phyloP scores from a whole-genome alignment of 1,140 invertebrate genomes.

The Spodoptera litura region DNA sequence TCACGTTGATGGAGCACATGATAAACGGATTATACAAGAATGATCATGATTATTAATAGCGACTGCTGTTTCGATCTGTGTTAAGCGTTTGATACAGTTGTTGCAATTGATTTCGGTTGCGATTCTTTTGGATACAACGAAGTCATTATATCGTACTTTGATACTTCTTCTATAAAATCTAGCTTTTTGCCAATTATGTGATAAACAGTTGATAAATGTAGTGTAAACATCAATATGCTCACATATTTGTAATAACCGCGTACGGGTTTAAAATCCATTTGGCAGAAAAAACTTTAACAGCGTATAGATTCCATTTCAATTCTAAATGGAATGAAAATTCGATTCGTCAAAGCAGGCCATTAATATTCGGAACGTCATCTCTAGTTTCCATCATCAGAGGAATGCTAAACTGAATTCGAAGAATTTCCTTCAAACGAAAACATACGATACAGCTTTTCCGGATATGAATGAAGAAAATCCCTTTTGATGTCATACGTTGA shows the following conservation, averaged over 20 bases:
- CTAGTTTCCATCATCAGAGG: constrained; percentile 19
- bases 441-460: not conserved
- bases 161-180: too few relatives aligned
- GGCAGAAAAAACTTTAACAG: not conserved
- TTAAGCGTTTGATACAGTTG: constrained; percentile 9
- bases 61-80: not conserved
- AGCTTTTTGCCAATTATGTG: too few relatives aligned
- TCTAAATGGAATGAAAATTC: not conserved
- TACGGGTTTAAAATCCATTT: not conserved
- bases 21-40: not conserved
- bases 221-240: too few relatives aligned
- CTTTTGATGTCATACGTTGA: not conserved
- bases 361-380: constrained; percentile 9
- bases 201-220: too few relatives aligned
- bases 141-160: too few relatives aligned
- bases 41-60: not conserved
- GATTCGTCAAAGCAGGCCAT: not conserved
- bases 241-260: too few relatives aligned
- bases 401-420: constrained; percentile 16
- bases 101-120: not conserved
- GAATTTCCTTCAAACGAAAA: constrained; percentile 6
- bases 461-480: not conserved
- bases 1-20: not conserved
- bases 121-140: not conserved
- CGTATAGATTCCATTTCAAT: not conserved